Evolutionary conservation across 2,113 vertebrate genomes (phyloP), one percentile per base, ranked within the genome.

Genomic region (Solea solea): DNA sequence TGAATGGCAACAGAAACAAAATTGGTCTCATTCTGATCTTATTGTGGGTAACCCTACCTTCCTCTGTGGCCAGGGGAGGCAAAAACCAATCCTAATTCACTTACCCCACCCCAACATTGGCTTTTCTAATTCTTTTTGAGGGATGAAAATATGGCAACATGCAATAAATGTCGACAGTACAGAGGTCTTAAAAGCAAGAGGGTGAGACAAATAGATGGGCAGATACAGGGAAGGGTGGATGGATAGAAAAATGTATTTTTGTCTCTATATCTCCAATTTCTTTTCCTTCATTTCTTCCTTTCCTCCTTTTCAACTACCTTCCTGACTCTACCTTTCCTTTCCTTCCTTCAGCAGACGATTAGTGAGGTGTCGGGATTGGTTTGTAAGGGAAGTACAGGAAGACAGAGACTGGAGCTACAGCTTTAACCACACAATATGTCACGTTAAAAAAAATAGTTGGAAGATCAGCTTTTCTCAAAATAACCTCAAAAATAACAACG

Each of bases 11-110:
- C 92, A 85, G 92, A 94, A 94, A 93, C 91, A 90, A 90, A 94
- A 93, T 94, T 94, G 92, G 92, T 89, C 92, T 90, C 86, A 87
- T 93, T 93, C 84, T 94, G 88, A 94, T 94, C 94, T 93, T 93
- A 93, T 94, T 94, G 93, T 91, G 90, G 91, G 94, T 94, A 94
- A 94, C 93, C 89, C 88, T 93, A 94, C 88, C 93, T 93, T 90
- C 88, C 90, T 87, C 85, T 77, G 92, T 92, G 93, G 91, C 89
- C 69, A 49, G 74, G 88, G 84, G 88, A 89, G 88, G 80, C 76
- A 86, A 93, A 94, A 93, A 92, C 93, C 94, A 92, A 94, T 94
- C 87, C 90, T 94, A 94, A 94, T 92, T 88, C 87, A 90, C 91
- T 94, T 94, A 94, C 87, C 74, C 84, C 85, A 64, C 88, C 90